These are phyloP conservation scores for Leptopilina clavipes DNA, from an alignment of 1,140 invertebrate genomes.

Conservation along the genomic window DNA sequence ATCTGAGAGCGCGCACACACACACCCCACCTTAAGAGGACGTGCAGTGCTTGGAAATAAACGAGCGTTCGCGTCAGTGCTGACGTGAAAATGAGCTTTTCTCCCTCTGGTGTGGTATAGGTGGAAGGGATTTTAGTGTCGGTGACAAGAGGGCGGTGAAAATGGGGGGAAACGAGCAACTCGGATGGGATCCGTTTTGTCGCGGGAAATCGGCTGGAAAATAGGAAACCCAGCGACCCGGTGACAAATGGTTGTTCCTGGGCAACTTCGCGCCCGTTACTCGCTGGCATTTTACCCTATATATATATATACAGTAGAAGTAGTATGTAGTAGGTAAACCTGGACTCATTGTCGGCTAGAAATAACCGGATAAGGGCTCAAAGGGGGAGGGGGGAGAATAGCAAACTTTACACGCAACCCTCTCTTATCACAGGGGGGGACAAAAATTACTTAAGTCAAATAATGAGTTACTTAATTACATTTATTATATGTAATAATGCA, in stretches of 20 bases:
- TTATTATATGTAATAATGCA: no score
- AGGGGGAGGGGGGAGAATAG: constrained; percentile 36
- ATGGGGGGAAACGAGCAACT: constrained; percentile 33
- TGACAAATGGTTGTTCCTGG: constrained; percentile 70
- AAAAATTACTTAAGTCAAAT: no score
- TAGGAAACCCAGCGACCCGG: constrained; percentile 72
- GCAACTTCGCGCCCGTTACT: constrained; percentile 57
- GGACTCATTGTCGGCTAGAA: constrained; percentile 44
- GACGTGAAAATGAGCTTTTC: constrained; percentile 65
- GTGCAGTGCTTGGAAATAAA: constrained; percentile 58
- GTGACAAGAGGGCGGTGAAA: constrained; percentile 42
- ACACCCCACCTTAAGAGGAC: constrained; percentile 1
- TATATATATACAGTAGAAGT: neutral
- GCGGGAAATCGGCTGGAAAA: constrained; percentile 73
- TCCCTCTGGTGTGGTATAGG: constrained; percentile 25
- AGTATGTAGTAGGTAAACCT: constrained; percentile 1
- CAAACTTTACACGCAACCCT: constrained; percentile 26
- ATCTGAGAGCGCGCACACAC: constrained; percentile 41
- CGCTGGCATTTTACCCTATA: constrained; percentile 44
- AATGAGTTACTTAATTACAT: no score
- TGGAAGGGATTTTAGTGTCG: constrained; percentile 40
- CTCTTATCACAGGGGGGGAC: neutral
- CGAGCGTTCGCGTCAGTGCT: constrained; percentile 53
- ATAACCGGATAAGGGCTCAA: constrained; percentile 25
- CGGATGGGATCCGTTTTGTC: constrained; percentile 51